Evolutionary conservation across 2,113 vertebrate genomes (phyloP), one percentile per base, ranked within the genome.

Genomic region (Tachysurus vachellii): DNA sequence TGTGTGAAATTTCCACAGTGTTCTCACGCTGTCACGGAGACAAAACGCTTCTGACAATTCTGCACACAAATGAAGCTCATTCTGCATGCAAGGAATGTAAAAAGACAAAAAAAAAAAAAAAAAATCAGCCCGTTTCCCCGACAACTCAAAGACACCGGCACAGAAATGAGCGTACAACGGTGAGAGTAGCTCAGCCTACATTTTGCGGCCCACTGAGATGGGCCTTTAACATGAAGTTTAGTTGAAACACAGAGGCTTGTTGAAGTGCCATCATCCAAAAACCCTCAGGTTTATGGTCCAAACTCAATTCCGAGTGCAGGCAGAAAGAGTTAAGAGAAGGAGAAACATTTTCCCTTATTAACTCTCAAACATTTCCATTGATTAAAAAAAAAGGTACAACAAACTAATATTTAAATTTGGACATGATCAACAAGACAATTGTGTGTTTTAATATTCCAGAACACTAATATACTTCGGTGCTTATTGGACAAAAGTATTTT

Each of bases 71-170:
- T 68, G 13, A 68, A 79, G 50, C 57, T 87, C 44, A 64, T 83
- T 83, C 14, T 66, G 80, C 47, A 83, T 77, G 28, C 28, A 62
- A 64, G 42, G 57, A 76, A 82, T 87, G 86, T 83, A 57, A 80
- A 85, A 86, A 86, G 26, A 14, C 80, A 86, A 80, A 86, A 70
- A 57, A 36, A 36, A 86, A 86, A 36, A 14, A 86, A 86, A 80
- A 47, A 86, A 70, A 70, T 68, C 59, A n/a, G 66, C 17, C 66
- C 4, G 68, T 82, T 50, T 28, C 57, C 80, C 44, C 19, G 68
- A 21, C n/a, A 83, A 50, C 76, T 19, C 71, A n/a, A 61, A 50
- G 12, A 54, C 70, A 54, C 47, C 57, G n/a, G 17, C 59, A 28
- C 64, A 54, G 71, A 42, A 83, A 66, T n/a, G 57, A 77, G 23